phyloP scores from a whole-genome alignment of 1,140 invertebrate genomes.

The Manduca sexta region DNA sequence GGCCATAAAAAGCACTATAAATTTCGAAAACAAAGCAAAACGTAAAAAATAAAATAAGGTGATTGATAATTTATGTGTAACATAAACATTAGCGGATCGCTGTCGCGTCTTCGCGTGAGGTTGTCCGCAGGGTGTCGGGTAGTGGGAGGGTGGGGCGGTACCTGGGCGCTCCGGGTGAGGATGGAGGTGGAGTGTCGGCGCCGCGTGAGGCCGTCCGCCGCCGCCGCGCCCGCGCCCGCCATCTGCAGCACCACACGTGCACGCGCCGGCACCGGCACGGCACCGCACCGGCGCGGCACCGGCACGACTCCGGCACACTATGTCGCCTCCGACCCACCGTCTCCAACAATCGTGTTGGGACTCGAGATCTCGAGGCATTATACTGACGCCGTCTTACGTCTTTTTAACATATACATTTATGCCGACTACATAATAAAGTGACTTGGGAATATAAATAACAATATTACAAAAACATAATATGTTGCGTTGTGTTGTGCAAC shows the following conservation, averaged over 20 bases:
- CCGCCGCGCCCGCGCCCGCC: constrained; percentile 36
- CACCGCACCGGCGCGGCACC: neutral
- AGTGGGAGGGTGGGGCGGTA: constrained; percentile 38
- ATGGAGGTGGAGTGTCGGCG: constrained; percentile 81
- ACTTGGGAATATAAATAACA: too few relatives aligned
- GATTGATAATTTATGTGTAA: too few relatives aligned
- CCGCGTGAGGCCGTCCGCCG: constrained; percentile 76
- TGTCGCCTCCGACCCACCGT: constrained; percentile 28
- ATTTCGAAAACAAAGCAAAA: neutral
- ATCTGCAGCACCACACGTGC: constrained; percentile 39
- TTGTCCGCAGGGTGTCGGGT: constrained; percentile 1
- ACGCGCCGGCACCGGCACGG: constrained; percentile 2
- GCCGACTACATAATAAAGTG: too few relatives aligned
- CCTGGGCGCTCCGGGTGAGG: constrained; percentile 77
- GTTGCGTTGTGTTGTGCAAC: too few relatives aligned
- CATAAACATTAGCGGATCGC: too few relatives aligned
- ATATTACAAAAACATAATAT: too few relatives aligned
- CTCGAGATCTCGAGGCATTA: constrained; percentile 30
- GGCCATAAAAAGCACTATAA: neutral
- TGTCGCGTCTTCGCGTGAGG: neutral
- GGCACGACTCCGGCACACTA: neutral
- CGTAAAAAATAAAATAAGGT: too few relatives aligned
- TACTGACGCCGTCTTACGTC: constrained; percentile 2
- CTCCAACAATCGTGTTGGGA: constrained; percentile 31
- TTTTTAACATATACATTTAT: too few relatives aligned